phyloP scores from a whole-genome alignment of 2,113 vertebrate species.

The Abramis brama region DNA sequence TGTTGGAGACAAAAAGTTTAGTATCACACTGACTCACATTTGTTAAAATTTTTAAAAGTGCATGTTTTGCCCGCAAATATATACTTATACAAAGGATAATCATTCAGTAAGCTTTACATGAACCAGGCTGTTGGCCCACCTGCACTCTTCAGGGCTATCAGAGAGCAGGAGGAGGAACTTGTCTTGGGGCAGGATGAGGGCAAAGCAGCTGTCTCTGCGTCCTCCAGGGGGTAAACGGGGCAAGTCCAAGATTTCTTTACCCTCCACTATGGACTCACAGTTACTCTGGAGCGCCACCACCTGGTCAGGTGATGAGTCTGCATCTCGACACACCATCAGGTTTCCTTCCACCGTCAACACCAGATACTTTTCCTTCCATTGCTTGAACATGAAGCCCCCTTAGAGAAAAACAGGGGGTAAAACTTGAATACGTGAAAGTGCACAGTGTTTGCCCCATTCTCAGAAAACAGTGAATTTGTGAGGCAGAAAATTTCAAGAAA shows the following conservation, averaged over 20 bases:
- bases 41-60: not conserved
- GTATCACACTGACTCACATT: not conserved
- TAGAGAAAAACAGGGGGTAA: not conserved
- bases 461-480: not conserved
- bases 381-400: constrained; percentile 86
- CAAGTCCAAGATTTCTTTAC: constrained; percentile 77
- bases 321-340: constrained; percentile 77
- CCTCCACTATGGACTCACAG: constrained; percentile 77
- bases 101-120: not conserved
- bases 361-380: constrained; percentile 83
- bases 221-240: constrained; percentile 78
- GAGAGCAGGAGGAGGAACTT: constrained; percentile 79
- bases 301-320: constrained; percentile 76
- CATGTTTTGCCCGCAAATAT: not conserved
- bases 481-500: not conserved
- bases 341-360: constrained; percentile 77
- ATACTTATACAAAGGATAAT: not conserved
- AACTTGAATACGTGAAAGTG: not conserved
- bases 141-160: constrained; percentile 77
- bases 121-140: constrained; percentile 56
- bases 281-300: constrained; percentile 72
- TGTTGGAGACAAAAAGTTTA: constrained; percentile 58
- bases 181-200: constrained; percentile 76
- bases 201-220: constrained; percentile 81
- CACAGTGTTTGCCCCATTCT: not conserved